Evolutionary conservation across 2,113 vertebrate species (phyloP), one percentile per base, ranked within the genome.

Genomic region (Eurystomus gularis): DNA sequence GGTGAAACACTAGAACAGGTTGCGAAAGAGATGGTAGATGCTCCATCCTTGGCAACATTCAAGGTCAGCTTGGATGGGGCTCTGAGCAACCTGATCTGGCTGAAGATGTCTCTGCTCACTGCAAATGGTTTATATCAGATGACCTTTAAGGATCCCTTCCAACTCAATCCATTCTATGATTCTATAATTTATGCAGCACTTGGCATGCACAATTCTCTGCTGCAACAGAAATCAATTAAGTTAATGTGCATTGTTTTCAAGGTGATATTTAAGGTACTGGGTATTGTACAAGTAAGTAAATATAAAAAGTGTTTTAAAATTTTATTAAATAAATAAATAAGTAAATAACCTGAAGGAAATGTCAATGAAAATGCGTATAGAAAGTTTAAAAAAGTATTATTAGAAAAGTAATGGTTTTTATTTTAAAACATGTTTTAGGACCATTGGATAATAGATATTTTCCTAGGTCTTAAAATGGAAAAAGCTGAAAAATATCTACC

Each of bases 361-460:
- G 6, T 44, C 10, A 6, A 16, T 55, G 35, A 82, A 42, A 77
- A 79, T 54, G 2, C 0, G 62, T 52, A 64, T 29, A 57, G 21
- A 17, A 85, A 82, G 7, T 72, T 3, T 68, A 40, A 33, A 44
- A 77, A 52, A 35, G 2, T 0, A 18, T 33, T 19, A 12, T 28
- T 3, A 54, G 1, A 23, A 49, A 66, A 5, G 49, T 6, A 37
- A n/a, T n/a, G 5, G 0, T 3, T 14, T 82, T 65, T 51, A 37
- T 61, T 37, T 2, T 23, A 29, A 60, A 37, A 85, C 40, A 0
- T 35, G n/a, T 57, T 76, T n/a, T 31, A 52, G 71, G 15, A 90
- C 4, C 28, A 90, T 2, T 55, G 26, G 6, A 14, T 54, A 35
- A 68, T 5, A 86, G 3, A 54, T 35, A 37, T 62, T 58, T 44